A percentile compares a stretch with the other conserved stretches of the same genome.
Conservation (phyloP, 2,888 invertebrate genomes). For the Allacma fusca region DNA sequence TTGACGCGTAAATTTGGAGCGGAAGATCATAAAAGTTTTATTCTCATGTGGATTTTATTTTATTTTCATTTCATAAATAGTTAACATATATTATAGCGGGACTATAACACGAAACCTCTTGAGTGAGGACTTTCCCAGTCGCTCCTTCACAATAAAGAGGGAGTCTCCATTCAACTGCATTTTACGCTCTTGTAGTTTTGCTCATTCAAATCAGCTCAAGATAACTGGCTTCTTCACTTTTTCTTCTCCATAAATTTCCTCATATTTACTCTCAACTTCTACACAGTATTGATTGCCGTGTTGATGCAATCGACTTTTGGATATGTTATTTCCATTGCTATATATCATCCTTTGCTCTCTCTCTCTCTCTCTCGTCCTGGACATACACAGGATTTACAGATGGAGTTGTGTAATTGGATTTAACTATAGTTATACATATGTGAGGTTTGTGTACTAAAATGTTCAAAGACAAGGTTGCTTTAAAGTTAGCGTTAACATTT, state of each 20-base stretch:
- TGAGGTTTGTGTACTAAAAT: too few species aligned
- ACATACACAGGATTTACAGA: too few species aligned
- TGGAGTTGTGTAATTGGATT: too few species aligned
- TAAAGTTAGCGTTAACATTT: not conserved
- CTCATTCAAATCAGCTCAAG: slow-evolving; percentile 12
- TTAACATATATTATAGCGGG: slow-evolving; percentile 3
- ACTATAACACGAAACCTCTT: not conserved
- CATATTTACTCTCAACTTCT: not conserved
- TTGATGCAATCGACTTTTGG: not conserved
- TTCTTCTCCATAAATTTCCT: slow-evolving; percentile 9
- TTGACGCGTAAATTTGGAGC: slow-evolving; percentile 36
- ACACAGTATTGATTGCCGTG: not conserved
- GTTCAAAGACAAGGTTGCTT: too few species aligned
- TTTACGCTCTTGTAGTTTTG: not conserved
- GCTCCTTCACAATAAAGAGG: not conserved
- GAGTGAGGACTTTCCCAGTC: not conserved
- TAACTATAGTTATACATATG: too few species aligned
- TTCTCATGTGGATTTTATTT: slow-evolving; percentile 38
- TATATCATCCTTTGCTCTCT: too few species aligned
- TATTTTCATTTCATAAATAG: slow-evolving; percentile 29
- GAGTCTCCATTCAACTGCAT: not conserved
- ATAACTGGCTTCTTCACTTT: slow-evolving; percentile 13
- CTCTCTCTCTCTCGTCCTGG: too few species aligned
- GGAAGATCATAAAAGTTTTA: slow-evolving; percentile 40
- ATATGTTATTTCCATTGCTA: too few species aligned